Percentiles rank a stretch among this genome's conserved stretches.
Conservation (phyloP, 1,140 invertebrate genomes). For the Hetaerina americana region DNA sequence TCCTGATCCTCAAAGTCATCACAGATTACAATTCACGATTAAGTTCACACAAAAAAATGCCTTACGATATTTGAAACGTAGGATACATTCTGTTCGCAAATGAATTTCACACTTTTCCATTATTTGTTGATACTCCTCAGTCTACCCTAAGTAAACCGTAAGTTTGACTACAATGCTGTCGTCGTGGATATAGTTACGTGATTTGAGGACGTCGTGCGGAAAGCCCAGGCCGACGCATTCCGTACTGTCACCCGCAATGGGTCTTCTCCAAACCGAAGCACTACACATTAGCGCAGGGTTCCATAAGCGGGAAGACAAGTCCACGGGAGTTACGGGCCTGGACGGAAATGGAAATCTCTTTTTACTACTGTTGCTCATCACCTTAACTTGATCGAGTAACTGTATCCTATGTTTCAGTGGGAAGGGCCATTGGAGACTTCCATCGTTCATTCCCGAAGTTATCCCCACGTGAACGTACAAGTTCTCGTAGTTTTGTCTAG, state of each 20-base stretch:
- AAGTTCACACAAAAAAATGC: too few relatives aligned
- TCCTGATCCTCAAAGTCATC: too few relatives aligned
- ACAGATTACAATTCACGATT: too few relatives aligned
- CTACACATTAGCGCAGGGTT: slow-evolving; percentile 32
- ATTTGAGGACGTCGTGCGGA: slow-evolving; percentile 25
- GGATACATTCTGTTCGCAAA: too few relatives aligned
- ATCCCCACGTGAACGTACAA: slow-evolving; percentile 32
- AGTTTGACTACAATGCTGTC: slow-evolving; percentile 30
- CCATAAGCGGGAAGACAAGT: slow-evolving; percentile 33
- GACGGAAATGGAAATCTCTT: not conserved
- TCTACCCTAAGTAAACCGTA: slow-evolving; percentile 27
- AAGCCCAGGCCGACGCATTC: slow-evolving; percentile 35
- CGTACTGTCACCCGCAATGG: slow-evolving; percentile 29
- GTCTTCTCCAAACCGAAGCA: slow-evolving; percentile 32
- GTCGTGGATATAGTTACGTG: slow-evolving; percentile 26
- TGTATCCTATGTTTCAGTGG: slow-evolving; percentile 25
- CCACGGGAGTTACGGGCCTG: slow-evolving; percentile 17
- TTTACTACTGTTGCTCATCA: not conserved
- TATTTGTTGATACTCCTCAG: too few relatives aligned
- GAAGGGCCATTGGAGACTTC: slow-evolving; percentile 33
- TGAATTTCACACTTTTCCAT: too few relatives aligned
- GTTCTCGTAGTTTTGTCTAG: slow-evolving; percentile 24
- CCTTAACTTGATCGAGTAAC: slow-evolving; percentile 29
- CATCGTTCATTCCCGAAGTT: slow-evolving; percentile 23
- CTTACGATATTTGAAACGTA: too few relatives aligned